Evolutionary conservation across 2,797 vertebrate genomes (phyloP).

Genomic region (Pempheris klunzingeri): DNA sequence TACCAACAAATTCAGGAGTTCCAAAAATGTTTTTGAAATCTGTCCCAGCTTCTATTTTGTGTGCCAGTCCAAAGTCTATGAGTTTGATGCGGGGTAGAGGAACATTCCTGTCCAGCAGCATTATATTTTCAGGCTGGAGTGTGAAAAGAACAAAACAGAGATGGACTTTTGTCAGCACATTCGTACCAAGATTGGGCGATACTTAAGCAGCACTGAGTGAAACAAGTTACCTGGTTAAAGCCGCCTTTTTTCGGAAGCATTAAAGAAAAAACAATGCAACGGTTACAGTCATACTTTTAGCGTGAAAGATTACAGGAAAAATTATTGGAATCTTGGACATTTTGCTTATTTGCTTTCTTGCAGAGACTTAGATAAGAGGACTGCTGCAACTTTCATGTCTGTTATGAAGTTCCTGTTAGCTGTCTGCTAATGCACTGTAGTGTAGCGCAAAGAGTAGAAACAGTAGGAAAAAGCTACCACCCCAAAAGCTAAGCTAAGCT

Average conservation of each 20-base stretch:
- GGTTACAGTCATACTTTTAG: conserved; percentile 28
- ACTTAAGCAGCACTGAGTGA: conserved; percentile 6
- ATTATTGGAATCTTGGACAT: not conserved
- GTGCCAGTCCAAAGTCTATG: conserved; percentile 97
- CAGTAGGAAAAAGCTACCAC: not conserved
- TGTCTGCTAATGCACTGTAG: not conserved
- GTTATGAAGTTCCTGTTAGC: not conserved
- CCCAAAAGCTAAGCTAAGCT: not conserved
- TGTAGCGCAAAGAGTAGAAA: not conserved
- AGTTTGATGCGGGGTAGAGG: conserved; percentile 93
- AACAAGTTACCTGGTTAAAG: conserved; percentile 65
- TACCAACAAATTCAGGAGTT: conserved; percentile 97
- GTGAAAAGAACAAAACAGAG: conserved; percentile 51
- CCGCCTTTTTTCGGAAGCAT: conserved; percentile 62
- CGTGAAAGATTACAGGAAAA: not conserved
- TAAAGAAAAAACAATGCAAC: conserved; percentile 54
- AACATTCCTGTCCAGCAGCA: conserved; percentile 94
- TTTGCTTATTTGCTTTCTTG: not conserved
- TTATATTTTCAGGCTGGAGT: conserved; percentile 96
- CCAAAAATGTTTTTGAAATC: conserved; percentile 99
- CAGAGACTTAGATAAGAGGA: not conserved
- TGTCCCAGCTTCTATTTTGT: conserved; percentile 93
- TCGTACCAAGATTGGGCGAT: not conserved
- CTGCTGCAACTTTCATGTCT: not conserved
- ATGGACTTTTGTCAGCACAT: conserved; percentile 21